Base-by-base conservation (phyloP, 2,113 vertebrate genomes). In the Coracopsis vasa region DNA sequence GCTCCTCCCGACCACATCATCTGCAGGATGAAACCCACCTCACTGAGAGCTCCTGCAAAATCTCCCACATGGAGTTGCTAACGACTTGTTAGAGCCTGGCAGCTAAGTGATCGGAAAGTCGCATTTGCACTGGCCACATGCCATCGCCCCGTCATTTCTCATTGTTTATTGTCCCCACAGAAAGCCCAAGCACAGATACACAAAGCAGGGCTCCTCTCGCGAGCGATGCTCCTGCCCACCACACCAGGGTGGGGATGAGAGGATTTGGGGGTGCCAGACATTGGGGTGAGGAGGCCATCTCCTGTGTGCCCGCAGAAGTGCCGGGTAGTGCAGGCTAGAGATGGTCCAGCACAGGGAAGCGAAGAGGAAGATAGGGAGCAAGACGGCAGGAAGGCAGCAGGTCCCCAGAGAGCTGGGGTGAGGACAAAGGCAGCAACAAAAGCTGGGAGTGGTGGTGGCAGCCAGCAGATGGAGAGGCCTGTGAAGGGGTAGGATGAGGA, bases 151-250 rank as follows among this genome's bases (percentile, higher is more conserved):
- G 23, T 51, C 74, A 94, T 95, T 96, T 84, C 95, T 92, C 82
- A 95, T 96, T 96, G 96, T 96, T 95, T 85, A 47, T 95, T 91
- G 95, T 97, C 93, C 92, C 65, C 0, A 4, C 45, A 50, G 94
- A 89, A 84, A 71, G 73, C 72, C 72, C 2, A 10, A 89, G 75
- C 20, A 2, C 70, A 31, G 66, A 94, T 3, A 13, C 90, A 92
- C 74, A 90, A 77, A 94, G 79, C 95, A 72, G 90, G 85, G 88
- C 88, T 95, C 79, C 74, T 72, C 62, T 31, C 7, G 1, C 0
- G 1, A 69, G 61, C 6, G 21, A 64, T 8, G 15, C 84, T 67
- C 77, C 4, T 42, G 73, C 41, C 33, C 5, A 0, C 64, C n/a
- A 11, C 0, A 4, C 33, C 4, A 0, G 48, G 80, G 15, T 37